Evolutionary conservation across 1,140 invertebrate genomes (phyloP).

Genomic region (Calycopis cecrops): DNA sequence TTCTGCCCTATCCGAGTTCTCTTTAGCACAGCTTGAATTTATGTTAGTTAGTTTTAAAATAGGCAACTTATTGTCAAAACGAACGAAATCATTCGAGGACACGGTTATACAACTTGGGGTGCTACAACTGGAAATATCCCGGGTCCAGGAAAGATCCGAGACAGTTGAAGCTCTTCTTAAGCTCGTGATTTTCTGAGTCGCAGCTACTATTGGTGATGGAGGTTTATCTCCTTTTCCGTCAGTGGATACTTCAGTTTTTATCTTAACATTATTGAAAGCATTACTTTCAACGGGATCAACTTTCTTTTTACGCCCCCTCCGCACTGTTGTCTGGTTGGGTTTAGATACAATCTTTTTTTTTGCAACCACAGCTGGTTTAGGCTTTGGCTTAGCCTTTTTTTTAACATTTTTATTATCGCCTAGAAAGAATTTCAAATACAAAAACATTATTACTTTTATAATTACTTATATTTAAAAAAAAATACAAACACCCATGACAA

Average conservation of each 20-base stretch:
- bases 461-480: too few relatives aligned
- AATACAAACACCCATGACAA: too few relatives aligned
- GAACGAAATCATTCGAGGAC: constrained; percentile 38
- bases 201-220: not conserved
- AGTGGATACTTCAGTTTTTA: not conserved
- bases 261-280: not conserved
- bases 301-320: not conserved
- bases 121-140: constrained; percentile 50
- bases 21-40: constrained; percentile 7
- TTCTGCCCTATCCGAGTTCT: not conserved
- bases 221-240: not conserved
- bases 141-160: constrained; percentile 46
- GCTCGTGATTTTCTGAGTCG: not conserved
- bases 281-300: not conserved
- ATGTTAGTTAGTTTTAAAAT: constrained; percentile 34
- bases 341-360: not conserved
- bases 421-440: too few relatives aligned
- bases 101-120: constrained; percentile 42
- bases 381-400: not conserved
- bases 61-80: constrained; percentile 48
- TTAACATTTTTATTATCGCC: too few relatives aligned
- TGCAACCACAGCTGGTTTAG: not conserved
- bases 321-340: not conserved
- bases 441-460: too few relatives aligned
- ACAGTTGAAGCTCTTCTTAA: constrained; percentile 13